Conservation (phyloP, 1,140 invertebrate species). For the Leptoteleia sp. region DNA sequence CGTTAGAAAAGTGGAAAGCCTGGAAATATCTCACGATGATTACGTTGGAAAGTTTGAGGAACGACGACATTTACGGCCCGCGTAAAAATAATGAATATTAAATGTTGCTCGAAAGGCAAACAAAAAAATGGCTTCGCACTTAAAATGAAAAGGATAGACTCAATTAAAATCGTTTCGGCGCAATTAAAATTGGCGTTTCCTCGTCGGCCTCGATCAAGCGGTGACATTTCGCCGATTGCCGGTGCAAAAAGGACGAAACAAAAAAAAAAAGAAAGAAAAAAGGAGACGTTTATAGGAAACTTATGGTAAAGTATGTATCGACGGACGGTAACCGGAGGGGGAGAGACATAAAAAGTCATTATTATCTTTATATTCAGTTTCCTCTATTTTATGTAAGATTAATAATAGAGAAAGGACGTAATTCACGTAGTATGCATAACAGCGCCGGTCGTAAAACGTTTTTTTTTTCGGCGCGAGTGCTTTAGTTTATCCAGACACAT, state of each 20-base stretch:
- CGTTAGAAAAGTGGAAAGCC: constrained; percentile 16
- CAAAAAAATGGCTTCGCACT: too few relatives aligned
- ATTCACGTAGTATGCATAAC: constrained; percentile 37
- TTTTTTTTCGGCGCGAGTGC: constrained; percentile 35
- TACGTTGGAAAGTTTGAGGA: constrained; percentile 37
- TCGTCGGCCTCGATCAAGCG: constrained; percentile 1
- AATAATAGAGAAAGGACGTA: constrained; percentile 37
- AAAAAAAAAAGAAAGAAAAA: too few relatives aligned
- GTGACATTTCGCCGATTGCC: background rate
- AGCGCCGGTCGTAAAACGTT: constrained; percentile 47
- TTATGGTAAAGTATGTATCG: constrained; percentile 48
- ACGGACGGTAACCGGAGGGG: constrained; percentile 31
- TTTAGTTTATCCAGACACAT: constrained; percentile 30
- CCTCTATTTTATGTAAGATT: constrained; percentile 58
- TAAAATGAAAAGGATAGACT: background rate
- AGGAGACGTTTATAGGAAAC: too few relatives aligned
- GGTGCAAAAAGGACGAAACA: too few relatives aligned
- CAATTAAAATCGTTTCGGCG: constrained; percentile 33
- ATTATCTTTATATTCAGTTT: constrained; percentile 63
- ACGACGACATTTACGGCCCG: constrained; percentile 30
- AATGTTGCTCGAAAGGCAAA: constrained; percentile 1
- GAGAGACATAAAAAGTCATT: constrained; percentile 55
- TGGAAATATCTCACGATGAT: constrained; percentile 26
- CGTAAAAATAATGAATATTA: constrained; percentile 10
- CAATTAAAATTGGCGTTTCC: background rate